Base-by-base conservation (phyloP, 1,140 invertebrate genomes). In the Scaptomyza graminum region DNA sequence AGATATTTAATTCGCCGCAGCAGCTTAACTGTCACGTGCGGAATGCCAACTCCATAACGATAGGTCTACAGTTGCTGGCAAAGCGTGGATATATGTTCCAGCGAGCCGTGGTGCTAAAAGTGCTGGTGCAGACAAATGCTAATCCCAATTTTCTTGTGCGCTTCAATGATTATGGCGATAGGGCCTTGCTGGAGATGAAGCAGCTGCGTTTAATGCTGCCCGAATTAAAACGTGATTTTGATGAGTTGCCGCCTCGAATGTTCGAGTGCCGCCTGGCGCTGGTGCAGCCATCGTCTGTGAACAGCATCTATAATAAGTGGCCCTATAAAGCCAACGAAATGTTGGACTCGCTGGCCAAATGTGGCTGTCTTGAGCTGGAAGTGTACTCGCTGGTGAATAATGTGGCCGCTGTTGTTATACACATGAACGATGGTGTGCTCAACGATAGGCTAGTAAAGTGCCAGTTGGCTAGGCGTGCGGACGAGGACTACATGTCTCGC, bases 111-210 rank as follows among this genome's bases (percentile, higher is more conserved):
- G 73, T 91, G 3, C 15, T 74, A 55, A 92, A 69, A n/a, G 81
- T 71, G 1, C 79, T 79, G 18, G 59, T 46, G 1, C 72, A 60
- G n/a, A 43, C 52, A 12, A 57, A 63, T 50, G 28, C 47, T 0
- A 34, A 62, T 43, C 72, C 77, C 1, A 64, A 68, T 34, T 91
- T 91, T 46, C 72, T 93, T 92, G 93, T 98, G 4, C 93, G 94
- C 49, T 97, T 95, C 83, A 94, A 98, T 16, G 97, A 98, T 90
- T 95, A 93, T 91, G 97, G 97, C n/a, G 94, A 94, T 71, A 92
- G 78, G 3, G 92, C 92, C 1, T 84, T 92, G 15, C 12, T 91
- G 7, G 13, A 65, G n/a, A 77, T 90, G 22, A 44, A 79, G 1
- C 65, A 76, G 13, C 9, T 92, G 7, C 88, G 90, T 12, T 31